Percentiles rank a stretch among this genome's conserved stretches.
These are phyloP conservation scores for Aphelinus certus DNA, from an alignment of 1,140 invertebrate genomes.

Conservation along the genomic window DNA sequence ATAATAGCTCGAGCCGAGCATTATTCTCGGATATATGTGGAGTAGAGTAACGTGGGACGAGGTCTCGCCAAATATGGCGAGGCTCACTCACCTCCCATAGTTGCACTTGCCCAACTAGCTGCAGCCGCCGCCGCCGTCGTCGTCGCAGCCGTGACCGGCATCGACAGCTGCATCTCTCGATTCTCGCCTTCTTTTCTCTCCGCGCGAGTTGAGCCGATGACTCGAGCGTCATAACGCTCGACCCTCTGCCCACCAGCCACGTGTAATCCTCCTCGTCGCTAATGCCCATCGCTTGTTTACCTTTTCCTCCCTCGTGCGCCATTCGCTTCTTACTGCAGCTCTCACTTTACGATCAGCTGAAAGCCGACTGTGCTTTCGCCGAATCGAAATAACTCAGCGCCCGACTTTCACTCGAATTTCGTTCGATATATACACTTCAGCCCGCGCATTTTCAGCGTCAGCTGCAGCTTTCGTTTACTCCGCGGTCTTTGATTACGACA, in stretches of 20 bases:
- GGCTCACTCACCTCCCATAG: slow-evolving; percentile 39
- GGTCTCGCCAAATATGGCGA: slow-evolving; percentile 58
- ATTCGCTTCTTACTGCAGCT: background rate
- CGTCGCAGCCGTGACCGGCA: slow-evolving; percentile 29
- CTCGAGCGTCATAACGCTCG: too few relatives aligned
- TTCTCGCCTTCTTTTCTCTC: too few relatives aligned
- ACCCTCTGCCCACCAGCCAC: background rate
- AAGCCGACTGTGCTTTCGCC: too few relatives aligned
- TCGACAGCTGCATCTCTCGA: background rate
- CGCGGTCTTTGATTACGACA: too few relatives aligned
- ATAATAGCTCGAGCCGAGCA: slow-evolving; percentile 17
- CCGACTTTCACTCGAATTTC: too few relatives aligned
- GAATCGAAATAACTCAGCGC: too few relatives aligned
- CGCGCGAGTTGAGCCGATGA: background rate
- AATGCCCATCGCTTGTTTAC: background rate
- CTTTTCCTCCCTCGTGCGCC: background rate
- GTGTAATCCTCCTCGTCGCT: background rate
- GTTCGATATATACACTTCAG: too few relatives aligned
- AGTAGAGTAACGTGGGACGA: slow-evolving; percentile 54
- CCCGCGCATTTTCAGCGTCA: too few relatives aligned
- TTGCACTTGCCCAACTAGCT: slow-evolving; percentile 46
- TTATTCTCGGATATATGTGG: slow-evolving; percentile 27
- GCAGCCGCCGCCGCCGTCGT: background rate
- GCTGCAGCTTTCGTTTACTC: too few relatives aligned
- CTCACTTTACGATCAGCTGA: too few relatives aligned